Evolutionary conservation across 1,140 invertebrate genomes (phyloP).

Genomic region (Callitettix versicolor): DNA sequence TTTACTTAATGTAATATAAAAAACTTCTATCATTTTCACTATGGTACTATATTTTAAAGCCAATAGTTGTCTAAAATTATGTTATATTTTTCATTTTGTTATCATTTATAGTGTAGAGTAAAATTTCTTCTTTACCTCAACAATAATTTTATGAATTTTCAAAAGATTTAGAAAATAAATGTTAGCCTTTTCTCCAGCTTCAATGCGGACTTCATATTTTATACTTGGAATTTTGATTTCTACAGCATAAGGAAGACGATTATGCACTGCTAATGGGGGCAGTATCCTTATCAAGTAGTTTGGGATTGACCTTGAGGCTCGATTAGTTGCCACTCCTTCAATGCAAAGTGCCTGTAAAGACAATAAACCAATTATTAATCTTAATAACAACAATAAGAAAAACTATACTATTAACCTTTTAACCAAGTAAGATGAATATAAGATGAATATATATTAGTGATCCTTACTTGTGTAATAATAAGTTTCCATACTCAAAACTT

Average conservation of each 20-base stretch:
- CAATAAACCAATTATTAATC: too few relatives aligned
- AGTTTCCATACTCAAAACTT: constrained; percentile 21
- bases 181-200: constrained; percentile 58
- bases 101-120: too few relatives aligned
- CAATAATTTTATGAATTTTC: constrained; percentile 42
- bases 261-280: constrained; percentile 62
- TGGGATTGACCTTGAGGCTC: constrained; percentile 42
- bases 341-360: constrained; percentile 35
- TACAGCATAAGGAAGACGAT: constrained; percentile 60
- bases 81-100: too few relatives aligned
- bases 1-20: too few relatives aligned
- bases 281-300: constrained; percentile 61
- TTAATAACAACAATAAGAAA: too few relatives aligned
- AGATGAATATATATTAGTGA: too few relatives aligned
- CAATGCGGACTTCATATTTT: constrained; percentile 46
- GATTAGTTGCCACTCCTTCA: constrained; percentile 32
- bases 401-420: too few relatives aligned
- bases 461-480: too few relatives aligned
- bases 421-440: too few relatives aligned
- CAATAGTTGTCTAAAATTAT: too few relatives aligned
- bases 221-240: constrained; percentile 42
- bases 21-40: too few relatives aligned
- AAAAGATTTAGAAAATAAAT: constrained; percentile 52
- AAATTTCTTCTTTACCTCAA: constrained; percentile 42
- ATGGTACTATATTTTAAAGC: too few relatives aligned